A percentile compares a stretch with the other conserved stretches of the same genome.
Evolutionary conservation across 1,140 invertebrate species (phyloP).

Genomic region (Plutomurus gul): DNA sequence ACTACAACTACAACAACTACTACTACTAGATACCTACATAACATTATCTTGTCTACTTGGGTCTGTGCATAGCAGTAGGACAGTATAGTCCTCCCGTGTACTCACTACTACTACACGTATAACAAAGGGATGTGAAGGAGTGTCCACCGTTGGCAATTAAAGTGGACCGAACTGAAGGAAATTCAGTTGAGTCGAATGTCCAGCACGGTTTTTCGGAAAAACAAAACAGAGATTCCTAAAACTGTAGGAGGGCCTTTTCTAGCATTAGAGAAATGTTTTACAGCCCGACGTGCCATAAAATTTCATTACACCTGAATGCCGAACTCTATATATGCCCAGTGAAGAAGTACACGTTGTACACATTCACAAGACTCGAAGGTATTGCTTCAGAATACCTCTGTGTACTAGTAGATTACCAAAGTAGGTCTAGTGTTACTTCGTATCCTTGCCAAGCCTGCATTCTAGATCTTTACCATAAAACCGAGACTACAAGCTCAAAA

Average conservation of each 20-base stretch:
- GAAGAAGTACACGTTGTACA: not conserved
- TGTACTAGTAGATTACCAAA: not conserved
- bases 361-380: not conserved
- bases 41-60: too few species aligned
- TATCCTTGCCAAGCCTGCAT: not conserved
- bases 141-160: slow-evolving; percentile 48
- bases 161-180: slow-evolving; percentile 39
- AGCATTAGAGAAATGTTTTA: slow-evolving; percentile 53
- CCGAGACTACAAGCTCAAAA: too few species aligned
- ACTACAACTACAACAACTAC: not conserved
- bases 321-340: slow-evolving; percentile 40
- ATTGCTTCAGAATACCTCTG: not conserved
- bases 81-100: too few species aligned
- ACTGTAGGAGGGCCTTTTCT: slow-evolving; percentile 53
- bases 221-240: slow-evolving; percentile 54
- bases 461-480: too few species aligned
- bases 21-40: not conserved
- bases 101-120: too few species aligned
- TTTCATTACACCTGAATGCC: slow-evolving; percentile 55
- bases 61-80: too few species aligned
- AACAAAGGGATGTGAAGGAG: slow-evolving; percentile 35
- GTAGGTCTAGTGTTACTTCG: not conserved
- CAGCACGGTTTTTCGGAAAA: slow-evolving; percentile 50
- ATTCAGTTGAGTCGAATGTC: slow-evolving; percentile 26
- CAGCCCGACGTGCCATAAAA: slow-evolving; percentile 53